Base-by-base conservation (phyloP, 2,888 invertebrate species). In the Fabriciana adippe region DNA sequence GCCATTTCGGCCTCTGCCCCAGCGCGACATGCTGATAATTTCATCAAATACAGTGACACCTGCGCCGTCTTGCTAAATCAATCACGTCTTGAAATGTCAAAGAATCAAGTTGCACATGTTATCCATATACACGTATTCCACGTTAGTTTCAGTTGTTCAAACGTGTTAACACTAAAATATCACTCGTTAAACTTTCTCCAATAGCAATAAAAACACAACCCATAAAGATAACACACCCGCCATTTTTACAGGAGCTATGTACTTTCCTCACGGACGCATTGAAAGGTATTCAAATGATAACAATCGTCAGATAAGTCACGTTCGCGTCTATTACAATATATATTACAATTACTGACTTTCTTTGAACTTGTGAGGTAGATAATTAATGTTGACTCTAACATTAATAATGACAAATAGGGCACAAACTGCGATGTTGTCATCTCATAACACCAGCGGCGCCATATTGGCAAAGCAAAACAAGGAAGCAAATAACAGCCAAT, bases 1-100 rank as follows among this genome's bases (percentile, higher is more conserved):
- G 86, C 93, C 91, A 78, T 90, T 88, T 81, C 93, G 89, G 83
- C 91, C 94, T 89, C 94, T 94, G 84, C 93, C 93, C 94, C 94
- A 94, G 82, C 94, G 94, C 80, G 94, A 94, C 94, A 94, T 94
- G 76, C 82, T 88, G 88, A 87, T 89, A 92, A 87, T 92, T 85
- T 89, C 92, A 92, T 92, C 86, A 92, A 91, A 87, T 87, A 85
- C 84, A 87, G 81, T 89, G 88, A 89, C 89, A 88, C 83, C 82
- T 84, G 88, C 85, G 72, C 72, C 77, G 81, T 87, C 81, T 82
- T 77, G 72, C 77, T 81, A 77, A 83, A 84, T 79, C 82, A 83
- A 85, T 83, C 81, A 81, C 79, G 75, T 79, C 76, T 81, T 78
- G 76, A 79, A 87, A 85, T 84, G 86, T 91, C 88, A 88, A 82